Percentiles rank a stretch among this genome's conserved stretches.
These are phyloP conservation scores for Bombus polaris DNA, from an alignment of 1,140 invertebrate genomes.

Conservation along the genomic window DNA sequence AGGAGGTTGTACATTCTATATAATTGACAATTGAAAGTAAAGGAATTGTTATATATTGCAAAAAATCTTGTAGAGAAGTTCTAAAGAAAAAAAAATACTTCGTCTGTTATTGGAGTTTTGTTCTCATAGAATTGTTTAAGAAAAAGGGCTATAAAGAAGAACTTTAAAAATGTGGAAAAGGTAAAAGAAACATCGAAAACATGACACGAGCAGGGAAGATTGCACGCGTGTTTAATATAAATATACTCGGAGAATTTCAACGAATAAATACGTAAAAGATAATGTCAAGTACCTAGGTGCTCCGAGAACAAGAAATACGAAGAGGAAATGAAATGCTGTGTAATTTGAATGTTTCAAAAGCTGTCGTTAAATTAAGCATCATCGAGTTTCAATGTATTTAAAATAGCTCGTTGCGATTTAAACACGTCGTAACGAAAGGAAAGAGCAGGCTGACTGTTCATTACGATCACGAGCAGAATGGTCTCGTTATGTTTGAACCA, in stretches of 20 bases:
- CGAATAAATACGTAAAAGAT: background rate
- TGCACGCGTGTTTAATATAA: background rate
- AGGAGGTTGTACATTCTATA: background rate
- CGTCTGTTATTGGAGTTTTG: background rate
- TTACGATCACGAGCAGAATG: background rate
- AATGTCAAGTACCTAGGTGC: background rate
- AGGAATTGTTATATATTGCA: background rate
- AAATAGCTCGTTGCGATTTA: background rate
- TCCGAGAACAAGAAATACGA: no score
- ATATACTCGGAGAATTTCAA: background rate
- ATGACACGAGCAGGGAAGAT: background rate
- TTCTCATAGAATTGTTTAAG: background rate
- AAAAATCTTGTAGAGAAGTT: conserved; percentile 4
- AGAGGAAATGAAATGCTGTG: background rate
- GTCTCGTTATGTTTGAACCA: background rate
- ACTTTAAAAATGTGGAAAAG: background rate
- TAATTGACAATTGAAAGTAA: conserved; percentile 36
- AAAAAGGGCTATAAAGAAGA: background rate
- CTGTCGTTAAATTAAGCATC: background rate
- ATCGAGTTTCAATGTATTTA: background rate
- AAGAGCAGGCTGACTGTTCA: background rate
- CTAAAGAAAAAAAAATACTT: background rate
- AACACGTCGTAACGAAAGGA: no score
- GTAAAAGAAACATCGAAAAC: background rate
- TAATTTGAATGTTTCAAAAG: background rate